These are phyloP conservation scores for Pleuronectes platessa DNA, from an alignment of 2,113 vertebrate species.

Conservation along the genomic window DNA sequence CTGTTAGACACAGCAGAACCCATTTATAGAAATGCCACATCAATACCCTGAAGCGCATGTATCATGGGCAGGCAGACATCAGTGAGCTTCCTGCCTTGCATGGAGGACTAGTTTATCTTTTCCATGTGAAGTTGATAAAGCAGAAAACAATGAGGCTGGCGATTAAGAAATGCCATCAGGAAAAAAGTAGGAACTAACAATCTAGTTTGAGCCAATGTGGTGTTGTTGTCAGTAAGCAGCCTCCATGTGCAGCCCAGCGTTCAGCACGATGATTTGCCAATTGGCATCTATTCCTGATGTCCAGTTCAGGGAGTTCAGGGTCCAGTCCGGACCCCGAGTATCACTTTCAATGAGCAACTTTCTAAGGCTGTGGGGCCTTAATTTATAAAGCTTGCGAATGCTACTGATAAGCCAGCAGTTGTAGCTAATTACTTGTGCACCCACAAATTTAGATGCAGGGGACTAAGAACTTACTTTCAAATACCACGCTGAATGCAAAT, in stretches of 20 bases:
- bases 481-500: neutral
- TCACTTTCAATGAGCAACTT: slow-evolving; percentile 9
- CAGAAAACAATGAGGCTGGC: neutral
- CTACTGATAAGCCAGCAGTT: neutral
- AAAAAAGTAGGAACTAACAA: slow-evolving; percentile 10
- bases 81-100: neutral
- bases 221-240: slow-evolving; percentile 16
- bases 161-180: slow-evolving; percentile 8
- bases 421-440: neutral
- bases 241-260: slow-evolving; percentile 2
- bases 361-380: neutral
- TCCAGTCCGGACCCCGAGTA: neutral
- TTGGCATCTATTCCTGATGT: slow-evolving; percentile 10
- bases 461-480: neutral
- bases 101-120: slow-evolving; percentile 4
- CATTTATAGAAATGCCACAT: neutral
- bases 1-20: neutral
- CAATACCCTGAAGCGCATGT: neutral
- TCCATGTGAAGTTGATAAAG: slow-evolving; percentile 4
- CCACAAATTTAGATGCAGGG: neutral
- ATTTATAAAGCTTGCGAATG: neutral
- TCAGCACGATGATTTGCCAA: slow-evolving; percentile 22
- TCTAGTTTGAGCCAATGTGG: slow-evolving; percentile 10
- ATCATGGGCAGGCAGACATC: neutral
- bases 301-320: slow-evolving; percentile 1